Evolutionary conservation across 2,888 invertebrate genomes (phyloP), one percentile per base, ranked within the genome.

Genomic region (Dynastes tityus): DNA sequence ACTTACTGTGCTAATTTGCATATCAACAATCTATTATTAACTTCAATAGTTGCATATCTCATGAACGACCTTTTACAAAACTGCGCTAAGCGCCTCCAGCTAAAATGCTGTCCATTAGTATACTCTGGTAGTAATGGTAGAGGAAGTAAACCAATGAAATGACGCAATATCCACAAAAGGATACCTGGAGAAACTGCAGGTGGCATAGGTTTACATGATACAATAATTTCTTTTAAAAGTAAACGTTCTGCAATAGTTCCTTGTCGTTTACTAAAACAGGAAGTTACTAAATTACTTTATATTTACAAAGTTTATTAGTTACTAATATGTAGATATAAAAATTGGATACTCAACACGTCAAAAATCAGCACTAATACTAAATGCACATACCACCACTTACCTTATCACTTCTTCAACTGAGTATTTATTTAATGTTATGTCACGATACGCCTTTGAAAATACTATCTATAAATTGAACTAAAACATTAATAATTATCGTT

Each of bases 141-240:
- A 1, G 83, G 83, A 11, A 84, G 63, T 29, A 82, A 79, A 2
- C 82, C 83, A 32, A 84, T 63, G 78, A 83, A 84, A 75, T 84
- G 82, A 9, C 83, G 78, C 16, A 83, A 68, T 16, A 82, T 76
- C 83, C 83, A 84, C 11, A 84, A 61, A 5, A 80, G 74, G 32
- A 80, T 77, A 2, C 83, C 82, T 9, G 82, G 82, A 2, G 80
- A 37, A 45, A 83, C 13, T 2, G 77, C 77, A 13, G 83, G 22
- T 49, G 75, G 61, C 80, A 80, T 78, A 27, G 77, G 78, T 75
- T 76, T 78, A 68, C 80, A 80, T 78, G 65, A 61, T 22, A 51
- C 58, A 37, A 78, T 64, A 11, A 58, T 63, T 55, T 80, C 78
- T 67, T 80, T 80, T 8, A 78, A 27, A 27, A 53, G 40, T 40